Base-by-base conservation (phyloP, 2,888 invertebrate genomes). In the Gandaritis pyraliata region DNA sequence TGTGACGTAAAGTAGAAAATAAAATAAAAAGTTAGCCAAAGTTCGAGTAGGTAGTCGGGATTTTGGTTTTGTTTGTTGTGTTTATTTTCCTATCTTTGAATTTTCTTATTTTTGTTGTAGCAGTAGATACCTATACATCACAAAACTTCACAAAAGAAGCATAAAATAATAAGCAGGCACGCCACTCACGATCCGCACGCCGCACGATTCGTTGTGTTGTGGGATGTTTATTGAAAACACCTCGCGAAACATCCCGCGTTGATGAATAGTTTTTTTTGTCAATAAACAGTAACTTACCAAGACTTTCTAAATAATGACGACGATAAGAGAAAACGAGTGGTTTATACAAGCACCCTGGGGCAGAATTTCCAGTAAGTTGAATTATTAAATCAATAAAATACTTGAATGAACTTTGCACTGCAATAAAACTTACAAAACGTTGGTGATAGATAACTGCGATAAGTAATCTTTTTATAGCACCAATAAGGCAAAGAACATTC, bases 281-380 rank as follows among this genome's bases (percentile, higher is more conserved):
- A 29, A 12, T 38, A 48, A 51, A 58, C 18, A 49, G 38, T 43
- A 8, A 51, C 61, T 53, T 36, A 58, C 57, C 53, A 15, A 50
- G 15, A 36, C n/a, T 39, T 13, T 15, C 4, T 13, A 55, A 72
- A 70, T 16, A 71, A 88, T 85, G 84, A 66, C 65, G 64, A 65
- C 65, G 64, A 65, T 86, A 52, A 60, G 73, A 39, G 89, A 90
- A 74, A 89, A 88, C 23, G 89, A 91, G 70, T 91, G 91, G 91
- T 92, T 74, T 72, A 88, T 91, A 18, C 76, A 88, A 72, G 89
- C 80, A 0, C 91, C 91, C 0, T 91, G 91, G 91, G 91, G 92
- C 11, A 78, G 80, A 66, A 77, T 91, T 66, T 86, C 84, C 58
- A 77, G 92, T 91, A 77, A 87, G 90, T 85, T 12, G 5, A 67